Evolutionary conservation across 2,113 vertebrate species (phyloP).

Genomic region (Marmota monax): DNA sequence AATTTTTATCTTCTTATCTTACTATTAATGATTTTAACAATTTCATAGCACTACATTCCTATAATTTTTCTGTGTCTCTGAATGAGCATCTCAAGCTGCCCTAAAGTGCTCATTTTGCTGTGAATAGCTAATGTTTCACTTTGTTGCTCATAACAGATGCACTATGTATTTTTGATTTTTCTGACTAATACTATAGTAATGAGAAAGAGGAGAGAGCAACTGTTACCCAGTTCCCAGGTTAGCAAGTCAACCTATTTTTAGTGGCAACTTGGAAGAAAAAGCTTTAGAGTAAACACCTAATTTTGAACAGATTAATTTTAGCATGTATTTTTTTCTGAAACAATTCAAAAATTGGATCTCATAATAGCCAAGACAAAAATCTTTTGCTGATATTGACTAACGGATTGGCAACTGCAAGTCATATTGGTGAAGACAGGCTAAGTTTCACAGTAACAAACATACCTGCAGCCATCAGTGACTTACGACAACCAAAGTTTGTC

Average conservation of each 20-base stretch:
- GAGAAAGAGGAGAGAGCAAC: slow-evolving; percentile 70
- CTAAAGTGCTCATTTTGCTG: not conserved
- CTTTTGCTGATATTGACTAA: not conserved
- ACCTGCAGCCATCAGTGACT: not conserved
- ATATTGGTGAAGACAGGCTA: not conserved
- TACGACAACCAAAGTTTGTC: not conserved
- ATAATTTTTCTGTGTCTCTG: slow-evolving; percentile 47
- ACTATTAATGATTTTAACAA: slow-evolving; percentile 27
- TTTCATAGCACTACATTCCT: slow-evolving; percentile 12
- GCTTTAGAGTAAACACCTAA: slow-evolving; percentile 52
- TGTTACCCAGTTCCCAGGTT: slow-evolving; percentile 76
- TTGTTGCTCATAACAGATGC: slow-evolving; percentile 63
- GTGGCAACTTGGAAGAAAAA: slow-evolving; percentile 64
- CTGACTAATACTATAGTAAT: slow-evolving; percentile 72
- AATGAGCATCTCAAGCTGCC: slow-evolving; percentile 23
- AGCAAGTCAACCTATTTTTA: slow-evolving; percentile 77
- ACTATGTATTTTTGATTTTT: slow-evolving; percentile 66
- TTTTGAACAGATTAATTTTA: not conserved
- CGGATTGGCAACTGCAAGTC: not conserved
- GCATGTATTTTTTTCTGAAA: not conserved
- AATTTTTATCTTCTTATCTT: slow-evolving; percentile 28
- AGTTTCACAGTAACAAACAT: not conserved
- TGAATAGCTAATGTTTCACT: slow-evolving; percentile 40
- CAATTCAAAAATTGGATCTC: not conserved
- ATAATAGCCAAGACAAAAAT: not conserved